phyloP scores from a whole-genome alignment of 2,888 invertebrate species.

The Uloborus plumipes region DNA sequence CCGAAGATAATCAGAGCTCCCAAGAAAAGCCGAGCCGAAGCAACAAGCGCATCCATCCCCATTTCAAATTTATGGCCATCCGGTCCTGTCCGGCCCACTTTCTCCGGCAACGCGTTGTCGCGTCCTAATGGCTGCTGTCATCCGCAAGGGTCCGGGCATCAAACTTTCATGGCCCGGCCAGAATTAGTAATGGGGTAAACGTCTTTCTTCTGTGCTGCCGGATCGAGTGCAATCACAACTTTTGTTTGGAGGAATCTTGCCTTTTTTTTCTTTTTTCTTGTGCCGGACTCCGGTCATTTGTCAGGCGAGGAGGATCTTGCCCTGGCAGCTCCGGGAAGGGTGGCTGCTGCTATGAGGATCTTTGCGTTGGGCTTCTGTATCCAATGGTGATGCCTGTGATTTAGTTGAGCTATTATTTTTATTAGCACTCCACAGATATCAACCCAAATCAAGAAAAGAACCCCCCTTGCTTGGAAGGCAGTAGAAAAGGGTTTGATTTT shows the following conservation, averaged over 20 bases:
- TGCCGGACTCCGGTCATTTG: neutral
- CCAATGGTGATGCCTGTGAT: too few relatives aligned
- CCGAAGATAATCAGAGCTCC: too few relatives aligned
- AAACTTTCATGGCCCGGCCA: slow-evolving; percentile 58
- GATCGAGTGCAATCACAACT: slow-evolving; percentile 48
- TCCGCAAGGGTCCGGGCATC: slow-evolving; percentile 52
- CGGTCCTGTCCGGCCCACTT: slow-evolving; percentile 43
- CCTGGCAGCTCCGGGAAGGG: too few relatives aligned
- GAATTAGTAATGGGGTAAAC: slow-evolving; percentile 52
- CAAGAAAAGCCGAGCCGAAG: slow-evolving; percentile 16
- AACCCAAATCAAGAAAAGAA: too few relatives aligned
- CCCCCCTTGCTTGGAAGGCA: too few relatives aligned
- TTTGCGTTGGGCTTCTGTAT: too few relatives aligned
- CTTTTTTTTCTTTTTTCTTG: slow-evolving; percentile 22
- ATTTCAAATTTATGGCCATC: slow-evolving; percentile 36
- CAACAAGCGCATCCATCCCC: neutral
- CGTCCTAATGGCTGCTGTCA: slow-evolving; percentile 57
- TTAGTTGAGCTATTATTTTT: too few relatives aligned
- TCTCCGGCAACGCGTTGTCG: slow-evolving; percentile 32
- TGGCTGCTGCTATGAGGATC: too few relatives aligned
- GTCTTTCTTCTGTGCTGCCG: slow-evolving; percentile 1
- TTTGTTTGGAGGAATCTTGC: slow-evolving; percentile 29
- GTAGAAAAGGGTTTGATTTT: too few relatives aligned
- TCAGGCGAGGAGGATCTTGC: too few relatives aligned
- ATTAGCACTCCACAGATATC: too few relatives aligned